phyloP scores from a whole-genome alignment of 2,888 invertebrate species.

The Agriopis aurantiaria region DNA sequence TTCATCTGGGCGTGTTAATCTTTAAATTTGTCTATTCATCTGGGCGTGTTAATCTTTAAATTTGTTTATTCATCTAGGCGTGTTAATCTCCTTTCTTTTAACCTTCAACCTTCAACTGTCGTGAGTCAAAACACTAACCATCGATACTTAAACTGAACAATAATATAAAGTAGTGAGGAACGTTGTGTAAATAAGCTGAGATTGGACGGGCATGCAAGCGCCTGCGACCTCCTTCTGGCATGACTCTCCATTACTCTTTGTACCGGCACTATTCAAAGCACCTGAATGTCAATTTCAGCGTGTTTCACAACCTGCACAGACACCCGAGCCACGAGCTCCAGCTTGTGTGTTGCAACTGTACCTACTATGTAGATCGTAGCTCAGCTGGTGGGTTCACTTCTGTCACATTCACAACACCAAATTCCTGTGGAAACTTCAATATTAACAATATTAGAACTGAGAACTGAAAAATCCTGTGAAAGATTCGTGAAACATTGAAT shows the following conservation, averaged over 20 bases:
- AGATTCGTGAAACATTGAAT: background rate
- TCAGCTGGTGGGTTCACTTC: conserved; percentile 42
- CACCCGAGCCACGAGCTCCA: conserved; percentile 61
- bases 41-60: conserved; percentile 30
- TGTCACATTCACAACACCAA: background rate
- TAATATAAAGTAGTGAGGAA: conserved; percentile 41
- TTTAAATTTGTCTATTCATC: conserved; percentile 40
- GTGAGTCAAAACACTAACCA: conserved; percentile 57
- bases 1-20: conserved; percentile 2
- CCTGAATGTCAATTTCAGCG: conserved; percentile 75
- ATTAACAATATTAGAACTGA: background rate
- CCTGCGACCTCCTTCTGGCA: conserved; percentile 53
- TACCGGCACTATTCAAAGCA: conserved; percentile 55
- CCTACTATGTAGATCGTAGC: conserved; percentile 56
- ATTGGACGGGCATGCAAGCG: conserved; percentile 77
- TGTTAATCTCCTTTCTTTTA: conserved; percentile 3
- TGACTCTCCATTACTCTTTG: conserved; percentile 55
- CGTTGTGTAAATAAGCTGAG: conserved; percentile 82
- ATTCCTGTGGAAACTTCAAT: background rate
- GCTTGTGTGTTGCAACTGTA: conserved; percentile 68
- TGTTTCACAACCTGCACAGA: conserved; percentile 79
- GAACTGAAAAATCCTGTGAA: background rate
- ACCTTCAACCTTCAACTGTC: conserved; percentile 26
- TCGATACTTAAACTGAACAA: conserved; percentile 49
- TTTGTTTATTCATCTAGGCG: conserved; percentile 18